phyloP scores from a whole-genome alignment of 2,888 invertebrate species.

The Spilosoma lubricipeda region DNA sequence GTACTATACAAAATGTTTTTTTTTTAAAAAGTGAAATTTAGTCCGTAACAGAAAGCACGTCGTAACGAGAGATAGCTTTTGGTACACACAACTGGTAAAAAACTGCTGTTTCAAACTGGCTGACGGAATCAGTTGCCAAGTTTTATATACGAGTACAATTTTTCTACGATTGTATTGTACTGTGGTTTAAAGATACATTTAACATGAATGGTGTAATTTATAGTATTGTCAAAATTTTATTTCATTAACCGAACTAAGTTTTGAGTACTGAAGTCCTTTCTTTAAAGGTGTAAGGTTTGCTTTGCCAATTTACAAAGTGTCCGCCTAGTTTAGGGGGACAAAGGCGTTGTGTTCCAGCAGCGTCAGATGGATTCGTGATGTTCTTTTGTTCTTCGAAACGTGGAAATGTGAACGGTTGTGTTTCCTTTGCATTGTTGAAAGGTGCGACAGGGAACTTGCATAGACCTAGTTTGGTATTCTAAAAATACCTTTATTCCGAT shows the following conservation, averaged over 20 bases:
- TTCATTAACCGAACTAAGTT: too few relatives aligned
- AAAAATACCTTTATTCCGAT: background rate
- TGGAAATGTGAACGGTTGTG: background rate
- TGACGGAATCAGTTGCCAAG: slow-evolving; percentile 32
- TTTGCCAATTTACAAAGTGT: too few relatives aligned
- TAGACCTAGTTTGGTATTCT: background rate
- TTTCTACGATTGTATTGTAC: background rate
- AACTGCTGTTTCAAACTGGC: slow-evolving; percentile 31
- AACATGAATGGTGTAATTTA: too few relatives aligned
- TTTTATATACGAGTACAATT: slow-evolving; percentile 19
- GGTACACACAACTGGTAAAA: slow-evolving; percentile 38
- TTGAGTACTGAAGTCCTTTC: background rate
- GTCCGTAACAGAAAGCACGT: slow-evolving; percentile 38
- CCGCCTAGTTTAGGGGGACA: background rate
- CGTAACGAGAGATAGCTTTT: slow-evolving; percentile 19
- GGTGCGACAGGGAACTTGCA: background rate
- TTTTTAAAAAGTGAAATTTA: slow-evolving; percentile 45
- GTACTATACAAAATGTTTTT: slow-evolving; percentile 46
- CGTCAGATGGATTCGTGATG: background rate
- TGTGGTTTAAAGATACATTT: slow-evolving; percentile 3
- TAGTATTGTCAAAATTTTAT: background rate
- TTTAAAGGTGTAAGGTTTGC: background rate
- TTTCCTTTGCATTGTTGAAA: background rate
- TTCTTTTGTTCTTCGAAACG: background rate
- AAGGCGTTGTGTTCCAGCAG: background rate